Percentiles rank a stretch among this genome's conserved stretches.
phyloP scores from a whole-genome alignment of 1,140 invertebrate genomes.

The Palaemon carinicauda region DNA sequence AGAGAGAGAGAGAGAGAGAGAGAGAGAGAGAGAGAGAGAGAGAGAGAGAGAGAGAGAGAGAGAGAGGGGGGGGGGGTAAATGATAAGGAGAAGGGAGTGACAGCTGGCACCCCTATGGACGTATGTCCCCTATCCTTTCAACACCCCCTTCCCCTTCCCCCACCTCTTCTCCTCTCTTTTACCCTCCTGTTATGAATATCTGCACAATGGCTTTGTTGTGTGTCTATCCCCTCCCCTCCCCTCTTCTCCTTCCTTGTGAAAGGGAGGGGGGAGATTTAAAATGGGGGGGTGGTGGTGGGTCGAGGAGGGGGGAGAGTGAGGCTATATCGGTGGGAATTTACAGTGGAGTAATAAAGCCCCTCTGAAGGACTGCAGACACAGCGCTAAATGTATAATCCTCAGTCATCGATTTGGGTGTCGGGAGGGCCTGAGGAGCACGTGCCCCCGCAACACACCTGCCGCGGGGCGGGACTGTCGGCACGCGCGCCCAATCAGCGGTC shows the following conservation, averaged over 20 bases:
- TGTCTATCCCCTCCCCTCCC: neutral
- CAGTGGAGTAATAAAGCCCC: slow-evolving; percentile 47
- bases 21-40: no score
- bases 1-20: no score
- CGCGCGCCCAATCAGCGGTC: slow-evolving; percentile 50
- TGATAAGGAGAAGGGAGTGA: no score
- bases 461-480: slow-evolving; percentile 52
- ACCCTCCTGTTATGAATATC: slow-evolving; percentile 42
- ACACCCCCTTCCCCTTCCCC: neutral
- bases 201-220: slow-evolving; percentile 48
- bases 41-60: no score
- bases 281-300: no score
- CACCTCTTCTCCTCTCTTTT: neutral
- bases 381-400: slow-evolving; percentile 56
- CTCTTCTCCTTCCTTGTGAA: no score
- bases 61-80: no score
- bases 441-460: slow-evolving; percentile 55
- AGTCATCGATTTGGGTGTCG: slow-evolving; percentile 46
- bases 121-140: neutral
- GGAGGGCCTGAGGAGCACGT: slow-evolving; percentile 38
- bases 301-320: no score
- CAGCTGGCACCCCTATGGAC: no score
- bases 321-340: slow-evolving; percentile 46
- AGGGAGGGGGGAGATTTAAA: no score
- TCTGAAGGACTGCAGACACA: slow-evolving; percentile 52